Evolutionary conservation across 2,113 vertebrate genomes (phyloP).

Genomic region (Corapipo altera): DNA sequence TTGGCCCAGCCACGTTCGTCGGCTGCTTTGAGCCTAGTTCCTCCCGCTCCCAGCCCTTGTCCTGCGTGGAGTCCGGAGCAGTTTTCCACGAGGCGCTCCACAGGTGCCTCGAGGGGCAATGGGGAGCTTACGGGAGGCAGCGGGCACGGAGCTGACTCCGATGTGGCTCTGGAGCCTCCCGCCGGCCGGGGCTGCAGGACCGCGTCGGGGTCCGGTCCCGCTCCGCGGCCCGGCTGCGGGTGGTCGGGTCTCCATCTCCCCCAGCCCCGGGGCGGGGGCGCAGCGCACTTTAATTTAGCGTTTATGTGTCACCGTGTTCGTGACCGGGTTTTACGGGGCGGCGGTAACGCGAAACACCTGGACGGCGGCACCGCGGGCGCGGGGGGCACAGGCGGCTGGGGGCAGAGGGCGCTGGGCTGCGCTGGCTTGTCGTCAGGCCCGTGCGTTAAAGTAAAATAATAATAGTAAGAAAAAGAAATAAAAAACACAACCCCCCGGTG

Average conservation of each 20-base stretch:
- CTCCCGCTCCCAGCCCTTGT: not conserved
- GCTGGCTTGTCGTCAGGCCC: not conserved
- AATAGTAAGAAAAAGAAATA: not conserved
- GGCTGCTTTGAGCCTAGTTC: not conserved
- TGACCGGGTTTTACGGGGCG: not conserved
- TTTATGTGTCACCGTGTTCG: constrained; percentile 2
- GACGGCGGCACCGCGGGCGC: not conserved
- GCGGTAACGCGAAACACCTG: not conserved
- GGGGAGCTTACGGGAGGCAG: not conserved
- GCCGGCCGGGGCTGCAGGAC: not conserved
- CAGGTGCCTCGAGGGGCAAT: not conserved
- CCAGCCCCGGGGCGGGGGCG: not conserved
- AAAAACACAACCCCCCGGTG: fast-evolving
- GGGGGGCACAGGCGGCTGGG: too few relatives aligned
- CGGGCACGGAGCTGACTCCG: not conserved
- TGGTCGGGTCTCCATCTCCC: not conserved
- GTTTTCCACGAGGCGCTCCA: not conserved
- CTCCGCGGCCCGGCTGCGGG: not conserved
- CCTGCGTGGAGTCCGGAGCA: not conserved
- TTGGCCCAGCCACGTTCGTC: not conserved
- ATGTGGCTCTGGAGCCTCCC: not conserved
- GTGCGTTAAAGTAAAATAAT: not conserved
- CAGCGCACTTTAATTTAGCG: not conserved
- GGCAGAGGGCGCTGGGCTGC: not conserved
- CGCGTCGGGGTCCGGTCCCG: not conserved